Evolutionary conservation across 1,140 invertebrate genomes (phyloP), one percentile per base, ranked within the genome.

Genomic region (Hylaeus volcanicus): DNA sequence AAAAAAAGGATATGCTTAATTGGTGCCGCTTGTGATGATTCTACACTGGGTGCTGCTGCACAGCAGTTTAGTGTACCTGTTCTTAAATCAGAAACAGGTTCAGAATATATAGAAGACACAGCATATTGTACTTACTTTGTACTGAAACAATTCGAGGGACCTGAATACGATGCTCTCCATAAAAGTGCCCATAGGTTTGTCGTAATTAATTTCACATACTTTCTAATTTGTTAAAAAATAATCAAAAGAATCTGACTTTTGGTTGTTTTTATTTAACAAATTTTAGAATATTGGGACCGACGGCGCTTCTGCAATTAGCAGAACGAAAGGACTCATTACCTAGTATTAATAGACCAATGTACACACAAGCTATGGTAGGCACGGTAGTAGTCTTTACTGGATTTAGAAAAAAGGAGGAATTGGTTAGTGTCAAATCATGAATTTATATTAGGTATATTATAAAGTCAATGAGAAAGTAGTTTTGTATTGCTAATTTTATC

Each of bases 331-430:
- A 96, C 88, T 94, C 95, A 88, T 94, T 96, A 90, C 94, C 95
- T 91, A 95, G 95, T 87, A 96, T 96, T 88, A 94, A 94, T 80
- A 94, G 98, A 71, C 98, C 98, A 75, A 94, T 98, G 87, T 98
- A 97, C 93, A 97, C 96, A 92, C 95, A 96, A 86, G 95, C 97
- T 51, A 98, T 98, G 97, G 94, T 95, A 84, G 96, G 97, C 69
- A 95, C 96, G 39, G 95, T 98, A 90, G 95, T 98, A 84, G 98
- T 97, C 91, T 98, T 98, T 94, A 98, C 97, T 63, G 97, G 98
- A 72, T 98, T 98, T 92, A 94, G 97, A 84, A 96, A 96, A 89
- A 97, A 97, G 91, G 96, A 97, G 93, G 96, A 98, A 94, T 93
- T 98, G 94, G 97, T 97, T 92, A 95, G 94, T 86, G 2, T 56